These are phyloP conservation scores for Caenorhabditis panamensis DNA, from an alignment of 2,888 invertebrate species.

Conservation along the genomic window DNA sequence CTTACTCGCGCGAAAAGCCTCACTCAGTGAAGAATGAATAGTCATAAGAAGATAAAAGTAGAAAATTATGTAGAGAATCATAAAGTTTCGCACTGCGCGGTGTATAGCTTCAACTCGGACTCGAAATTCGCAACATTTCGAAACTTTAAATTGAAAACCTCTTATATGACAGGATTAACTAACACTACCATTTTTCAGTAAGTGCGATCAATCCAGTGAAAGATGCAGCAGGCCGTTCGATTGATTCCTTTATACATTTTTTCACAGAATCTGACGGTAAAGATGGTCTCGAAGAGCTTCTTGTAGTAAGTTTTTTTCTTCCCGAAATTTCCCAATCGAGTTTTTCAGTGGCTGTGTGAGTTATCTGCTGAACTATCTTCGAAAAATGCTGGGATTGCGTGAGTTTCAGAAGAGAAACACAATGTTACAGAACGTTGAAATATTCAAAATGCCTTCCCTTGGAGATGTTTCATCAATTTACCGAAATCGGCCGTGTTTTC, in stretches of 20 bases:
- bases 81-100: no score
- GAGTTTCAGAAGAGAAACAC: no score
- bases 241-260: conserved; percentile 26
- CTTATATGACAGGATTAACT: no score
- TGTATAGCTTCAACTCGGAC: no score
- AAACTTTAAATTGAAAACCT: no score
- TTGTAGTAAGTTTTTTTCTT: neutral
- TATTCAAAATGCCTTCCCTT: neutral
- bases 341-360: conserved; percentile 68
- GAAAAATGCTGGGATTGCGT: conserved; percentile 70
- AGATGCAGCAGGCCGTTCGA: conserved; percentile 20
- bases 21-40: no score
- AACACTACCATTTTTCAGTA: conserved; percentile 32
- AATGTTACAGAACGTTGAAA: no score
- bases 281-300: conserved; percentile 19
- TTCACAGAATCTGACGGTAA: conserved; percentile 16
- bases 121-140: no score
- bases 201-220: conserved; percentile 25
- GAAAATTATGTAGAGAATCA: no score
- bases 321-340: neutral
- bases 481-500: conserved; percentile 37
- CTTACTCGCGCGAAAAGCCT: no score
- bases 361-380: conserved; percentile 58
- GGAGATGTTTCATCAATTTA: conserved; percentile 52
- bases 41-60: no score